phyloP scores from a whole-genome alignment of 2,888 invertebrate genomes.

The Agriotes lineatus region DNA sequence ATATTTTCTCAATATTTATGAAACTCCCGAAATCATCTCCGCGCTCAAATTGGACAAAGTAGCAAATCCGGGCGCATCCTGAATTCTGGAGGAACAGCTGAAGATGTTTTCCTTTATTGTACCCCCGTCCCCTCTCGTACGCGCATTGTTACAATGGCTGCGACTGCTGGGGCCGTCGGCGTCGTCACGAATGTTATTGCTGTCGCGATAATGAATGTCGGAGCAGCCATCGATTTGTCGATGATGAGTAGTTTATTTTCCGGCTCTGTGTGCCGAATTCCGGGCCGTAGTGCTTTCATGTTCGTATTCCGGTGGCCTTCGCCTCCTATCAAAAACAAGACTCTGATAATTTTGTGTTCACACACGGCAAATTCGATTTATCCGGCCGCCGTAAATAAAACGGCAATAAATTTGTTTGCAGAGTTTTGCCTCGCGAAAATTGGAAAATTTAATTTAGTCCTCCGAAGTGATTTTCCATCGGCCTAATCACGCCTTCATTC shows the following conservation, averaged over 20 bases:
- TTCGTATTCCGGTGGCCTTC: not conserved
- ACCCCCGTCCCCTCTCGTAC: not conserved
- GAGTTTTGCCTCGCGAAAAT: too few species aligned
- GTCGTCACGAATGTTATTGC: constrained; percentile 1
- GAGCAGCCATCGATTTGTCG: not conserved
- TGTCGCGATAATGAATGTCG: not conserved
- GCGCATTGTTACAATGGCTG: not conserved
- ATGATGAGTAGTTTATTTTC: not conserved
- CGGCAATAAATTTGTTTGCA: too few species aligned
- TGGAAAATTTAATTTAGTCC: too few species aligned
- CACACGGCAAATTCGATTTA: too few species aligned
- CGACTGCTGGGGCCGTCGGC: not conserved
- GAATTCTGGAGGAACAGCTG: not conserved
- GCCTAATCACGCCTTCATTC: too few species aligned
- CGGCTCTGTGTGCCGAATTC: not conserved
- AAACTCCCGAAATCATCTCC: too few species aligned
- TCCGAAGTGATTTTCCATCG: too few species aligned
- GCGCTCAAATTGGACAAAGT: not conserved
- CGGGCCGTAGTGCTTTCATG: not conserved
- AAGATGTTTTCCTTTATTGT: not conserved
- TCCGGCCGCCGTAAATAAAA: too few species aligned
- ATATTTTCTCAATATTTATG: too few species aligned
- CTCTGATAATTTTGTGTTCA: too few species aligned
- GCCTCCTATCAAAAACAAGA: too few species aligned
- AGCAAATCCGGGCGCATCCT: not conserved